These are phyloP conservation scores for Bhutanitis thaidina DNA, from an alignment of 2,888 invertebrate genomes.

Conservation along the genomic window DNA sequence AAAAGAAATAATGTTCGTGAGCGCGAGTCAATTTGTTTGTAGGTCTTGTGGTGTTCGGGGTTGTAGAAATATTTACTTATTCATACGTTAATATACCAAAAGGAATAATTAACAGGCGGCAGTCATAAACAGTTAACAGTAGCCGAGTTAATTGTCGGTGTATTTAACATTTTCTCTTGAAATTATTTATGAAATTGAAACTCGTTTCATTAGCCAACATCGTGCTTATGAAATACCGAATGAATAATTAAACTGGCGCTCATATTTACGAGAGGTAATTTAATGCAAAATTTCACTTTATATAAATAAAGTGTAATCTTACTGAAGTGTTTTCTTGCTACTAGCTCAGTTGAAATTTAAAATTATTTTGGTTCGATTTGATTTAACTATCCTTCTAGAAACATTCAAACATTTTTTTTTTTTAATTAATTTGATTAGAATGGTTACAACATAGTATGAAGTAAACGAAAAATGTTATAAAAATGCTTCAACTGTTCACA, in stretches of 20 bases:
- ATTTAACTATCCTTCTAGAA: no score
- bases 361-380: no score
- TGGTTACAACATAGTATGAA: no score
- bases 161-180: constrained; percentile 31
- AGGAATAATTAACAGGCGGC: constrained; percentile 8
- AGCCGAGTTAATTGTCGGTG: constrained; percentile 25
- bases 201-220: constrained; percentile 35
- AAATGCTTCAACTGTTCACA: no score
- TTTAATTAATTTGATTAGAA: no score
- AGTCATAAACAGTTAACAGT: constrained; percentile 23
- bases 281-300: constrained; percentile 16
- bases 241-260: constrained; percentile 29
- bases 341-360: no score
- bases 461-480: no score
- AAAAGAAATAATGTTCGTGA: not conserved
- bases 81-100: constrained; percentile 8
- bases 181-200: constrained; percentile 42
- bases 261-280: constrained; percentile 17
- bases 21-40: not conserved
- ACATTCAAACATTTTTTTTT: no score
- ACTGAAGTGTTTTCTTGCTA: not conserved
- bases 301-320: not conserved
- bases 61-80: constrained; percentile 1
- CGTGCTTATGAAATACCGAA: constrained; percentile 37
- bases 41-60: not conserved